Base-by-base conservation (phyloP, 1,140 invertebrate species). In the Saccostrea echinata region DNA sequence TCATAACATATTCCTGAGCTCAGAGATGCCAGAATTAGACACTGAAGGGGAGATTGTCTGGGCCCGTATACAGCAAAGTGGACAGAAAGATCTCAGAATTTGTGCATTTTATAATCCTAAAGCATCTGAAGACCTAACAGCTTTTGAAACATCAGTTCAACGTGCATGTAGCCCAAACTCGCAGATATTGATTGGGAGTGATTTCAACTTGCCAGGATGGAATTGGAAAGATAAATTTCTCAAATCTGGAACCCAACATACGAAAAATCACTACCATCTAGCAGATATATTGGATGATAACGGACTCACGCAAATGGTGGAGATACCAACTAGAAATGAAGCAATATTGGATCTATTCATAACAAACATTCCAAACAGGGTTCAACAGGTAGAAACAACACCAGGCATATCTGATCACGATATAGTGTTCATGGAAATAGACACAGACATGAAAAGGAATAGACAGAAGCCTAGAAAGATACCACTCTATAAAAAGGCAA, bases 171-270 rank as follows among this genome's bases (percentile, higher is more conserved):
- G 3, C 27, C 57, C 33, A 82, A 82, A 53, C n/a, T 35, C 85
- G 1, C 55, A 30, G n/a, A 33, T 86, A 11, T 18, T 86, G 3
- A 57, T 85, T 76, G 88, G 68, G 18, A 51, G 88, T 33, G 84
- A 88, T 43, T 91, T 87, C 53, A 90, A 88, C 84, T 18, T 16
- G n/a, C n/a, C n/a, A 88, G 27, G 76, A 88, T 27, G 84, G 88
- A 30, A 85, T 85, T 43, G 71, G 89, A n/a, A n/a, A n/a, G n/a
- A n/a, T n/a, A n/a, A n/a, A n/a, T n/a, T n/a, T n/a, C n/a, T n/a
- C n/a, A n/a, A n/a, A n/a, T n/a, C n/a, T n/a, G n/a, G n/a, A n/a
- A n/a, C n/a, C n/a, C n/a, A n/a, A 33, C 43, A 88, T 18, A 57
- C 81, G 24, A 86, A 86, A 90, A n/a, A n/a, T n/a, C n/a, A n/a